phyloP scores from a whole-genome alignment of 2,797 vertebrate genomes.

The Mastacembelus armatus region DNA sequence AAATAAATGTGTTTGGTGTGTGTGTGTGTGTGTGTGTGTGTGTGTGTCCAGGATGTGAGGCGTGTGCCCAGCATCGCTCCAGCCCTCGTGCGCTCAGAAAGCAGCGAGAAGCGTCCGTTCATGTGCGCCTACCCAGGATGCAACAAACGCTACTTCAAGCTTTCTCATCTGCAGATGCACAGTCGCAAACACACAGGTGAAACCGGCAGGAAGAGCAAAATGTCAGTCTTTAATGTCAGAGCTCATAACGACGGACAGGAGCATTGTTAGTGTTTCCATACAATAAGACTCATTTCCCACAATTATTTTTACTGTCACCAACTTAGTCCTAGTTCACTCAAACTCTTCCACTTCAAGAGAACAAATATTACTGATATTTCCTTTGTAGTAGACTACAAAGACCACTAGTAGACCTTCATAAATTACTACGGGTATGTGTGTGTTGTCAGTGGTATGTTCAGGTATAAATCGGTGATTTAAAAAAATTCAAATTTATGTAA shows the following conservation, averaged over 20 bases:
- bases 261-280: not conserved
- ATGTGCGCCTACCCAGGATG: slow-evolving; percentile 98
- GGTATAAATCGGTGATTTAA: no score
- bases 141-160: slow-evolving; percentile 98
- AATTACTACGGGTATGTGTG: not conserved
- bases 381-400: no score
- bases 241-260: not conserved
- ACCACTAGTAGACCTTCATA: not conserved
- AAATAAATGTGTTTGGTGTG: slow-evolving; percentile 20
- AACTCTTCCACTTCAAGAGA: not conserved
- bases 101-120: slow-evolving; percentile 96
- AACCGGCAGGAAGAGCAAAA: not conserved
- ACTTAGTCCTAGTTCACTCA: not conserved
- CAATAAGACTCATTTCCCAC: not conserved
- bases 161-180: slow-evolving; percentile 98
- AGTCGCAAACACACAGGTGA: slow-evolving; percentile 98
- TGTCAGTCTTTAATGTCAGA: not conserved
- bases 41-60: slow-evolving; percentile 87
- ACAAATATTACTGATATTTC: no score
- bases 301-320: not conserved
- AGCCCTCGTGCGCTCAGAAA: slow-evolving; percentile 92
- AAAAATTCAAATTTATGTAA: not conserved
- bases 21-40: slow-evolving; percentile 43
- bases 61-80: slow-evolving; percentile 93
- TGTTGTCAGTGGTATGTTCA: not conserved